A percentile compares a stretch with the other conserved stretches of the same genome.
Evolutionary conservation across 92 coral and sea anemone species (phyloP).

Genomic region (Blastomussa wellsi): DNA sequence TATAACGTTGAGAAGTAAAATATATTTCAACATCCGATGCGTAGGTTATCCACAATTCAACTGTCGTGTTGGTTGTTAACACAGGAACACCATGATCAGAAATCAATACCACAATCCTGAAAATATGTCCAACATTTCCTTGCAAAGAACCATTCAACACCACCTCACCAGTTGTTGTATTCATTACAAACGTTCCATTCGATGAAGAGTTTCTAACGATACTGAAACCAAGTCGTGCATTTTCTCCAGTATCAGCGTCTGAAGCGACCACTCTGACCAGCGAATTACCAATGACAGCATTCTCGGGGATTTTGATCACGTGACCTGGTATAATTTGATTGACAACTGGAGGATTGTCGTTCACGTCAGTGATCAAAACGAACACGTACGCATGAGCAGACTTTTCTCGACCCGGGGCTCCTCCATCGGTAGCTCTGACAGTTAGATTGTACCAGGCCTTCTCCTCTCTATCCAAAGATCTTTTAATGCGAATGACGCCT

Average conservation of each 20-base stretch:
- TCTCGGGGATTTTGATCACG: conserved; percentile 51
- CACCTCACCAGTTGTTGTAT: conserved; percentile 49
- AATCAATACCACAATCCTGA: conserved; percentile 26
- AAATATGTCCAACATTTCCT: conserved; percentile 44
- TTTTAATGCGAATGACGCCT: conserved; percentile 34
- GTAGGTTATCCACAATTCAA: conserved; percentile 41
- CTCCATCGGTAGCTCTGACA: conserved; percentile 57
- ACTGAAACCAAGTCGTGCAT: conserved; percentile 27
- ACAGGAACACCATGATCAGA: conserved; percentile 41
- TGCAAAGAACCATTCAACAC: conserved; percentile 46
- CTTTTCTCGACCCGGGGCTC: conserved; percentile 52
- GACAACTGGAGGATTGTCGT: conserved; percentile 55
- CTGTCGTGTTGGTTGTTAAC: conserved; percentile 32
- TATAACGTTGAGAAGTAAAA: conserved; percentile 32
- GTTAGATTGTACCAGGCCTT: conserved; percentile 48
- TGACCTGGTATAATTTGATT: conserved; percentile 30
- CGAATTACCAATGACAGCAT: conserved; percentile 30
- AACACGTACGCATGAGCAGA: conserved; percentile 31
- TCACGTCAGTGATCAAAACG: conserved; percentile 34
- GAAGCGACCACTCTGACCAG: conserved; percentile 43
- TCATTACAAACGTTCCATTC: conserved; percentile 25
- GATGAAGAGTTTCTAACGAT: conserved; percentile 6
- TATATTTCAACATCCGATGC: conserved; percentile 52
- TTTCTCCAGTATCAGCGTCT: conserved; percentile 51
- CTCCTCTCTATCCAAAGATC: conserved; percentile 47